Base-by-base conservation (phyloP, 1,140 invertebrate species). In the Macrobrachium nipponense region DNA sequence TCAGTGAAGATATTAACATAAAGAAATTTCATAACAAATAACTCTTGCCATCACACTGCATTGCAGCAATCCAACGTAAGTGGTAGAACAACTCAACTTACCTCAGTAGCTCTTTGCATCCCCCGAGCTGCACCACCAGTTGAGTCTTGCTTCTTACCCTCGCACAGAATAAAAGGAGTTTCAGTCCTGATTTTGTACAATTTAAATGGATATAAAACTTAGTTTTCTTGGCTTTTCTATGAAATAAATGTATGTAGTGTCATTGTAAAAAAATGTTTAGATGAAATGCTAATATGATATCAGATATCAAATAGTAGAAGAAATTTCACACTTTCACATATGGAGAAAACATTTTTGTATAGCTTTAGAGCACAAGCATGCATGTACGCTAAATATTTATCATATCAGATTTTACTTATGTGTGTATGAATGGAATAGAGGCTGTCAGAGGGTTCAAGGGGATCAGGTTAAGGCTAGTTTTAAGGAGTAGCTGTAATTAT, bases 401-500 rank as follows among this genome's bases (percentile, higher is more conserved):
- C 83, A 86, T 86, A 86, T 86, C 83, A 86, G 83, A 86, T 79
- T 80, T 79, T 83, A 83, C 82, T 76, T 86, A 61, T 80, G 76
- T 86, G 83, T 86, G 78, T 79, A 60, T 80, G 83, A 72, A 77
- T 86, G 76, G 64, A 60, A 61, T 80, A 86, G 77, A 86, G 79
- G 83, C 75, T 80, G 76, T 72, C 77, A 78, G 83, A 86, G 78
- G 77, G 82, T 64, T 78, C 76, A 80, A 86, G 68, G 83, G 80
- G 59, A 79, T 78, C 83, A 86, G 83, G 83, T 86, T 86, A 86
- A 86, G 83, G 83, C 62, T 86, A 86, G 83, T 73, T 78, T 86
- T 86, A 86, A 86, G 82, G 75, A 60, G 51, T 61, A 79, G 64
- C 66, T 73, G 77, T 86, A 86, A 72, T 51, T 72, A 61, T 86